These are phyloP conservation scores for Tachycineta bicolor DNA, from an alignment of 2,113 vertebrate genomes.

Conservation along the genomic window DNA sequence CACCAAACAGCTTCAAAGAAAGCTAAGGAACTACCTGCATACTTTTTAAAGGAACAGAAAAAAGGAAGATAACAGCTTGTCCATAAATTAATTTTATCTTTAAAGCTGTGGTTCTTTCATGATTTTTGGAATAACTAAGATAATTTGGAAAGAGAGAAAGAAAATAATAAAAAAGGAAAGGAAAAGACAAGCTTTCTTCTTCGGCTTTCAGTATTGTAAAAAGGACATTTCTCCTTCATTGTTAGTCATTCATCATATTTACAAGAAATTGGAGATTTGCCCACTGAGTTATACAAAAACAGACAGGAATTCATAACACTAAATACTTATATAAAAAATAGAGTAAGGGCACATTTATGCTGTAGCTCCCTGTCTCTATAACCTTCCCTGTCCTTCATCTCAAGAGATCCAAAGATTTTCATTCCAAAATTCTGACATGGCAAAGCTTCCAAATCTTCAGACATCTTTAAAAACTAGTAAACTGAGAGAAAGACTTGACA, in stretches of 20 bases:
- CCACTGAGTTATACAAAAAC: background rate
- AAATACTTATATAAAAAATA: background rate
- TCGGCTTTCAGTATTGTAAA: background rate
- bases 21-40: background rate
- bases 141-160: background rate
- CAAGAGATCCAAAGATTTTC: background rate
- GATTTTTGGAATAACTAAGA: background rate
- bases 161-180: background rate
- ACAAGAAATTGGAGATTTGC: background rate
- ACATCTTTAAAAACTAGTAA: background rate
- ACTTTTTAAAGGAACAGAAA: background rate
- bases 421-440: background rate
- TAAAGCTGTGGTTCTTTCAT: background rate
- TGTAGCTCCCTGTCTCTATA: background rate
- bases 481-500: background rate
- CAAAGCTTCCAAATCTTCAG: background rate
- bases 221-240: background rate
- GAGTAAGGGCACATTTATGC: background rate
- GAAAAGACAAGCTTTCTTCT: background rate
- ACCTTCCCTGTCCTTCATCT: background rate
- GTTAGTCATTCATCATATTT: background rate
- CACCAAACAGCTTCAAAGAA: background rate
- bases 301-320: background rate
- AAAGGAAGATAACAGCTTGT: background rate
- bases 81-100: background rate